Base-by-base conservation (phyloP, 2,888 invertebrate genomes). In the Drosophila dives region DNA sequence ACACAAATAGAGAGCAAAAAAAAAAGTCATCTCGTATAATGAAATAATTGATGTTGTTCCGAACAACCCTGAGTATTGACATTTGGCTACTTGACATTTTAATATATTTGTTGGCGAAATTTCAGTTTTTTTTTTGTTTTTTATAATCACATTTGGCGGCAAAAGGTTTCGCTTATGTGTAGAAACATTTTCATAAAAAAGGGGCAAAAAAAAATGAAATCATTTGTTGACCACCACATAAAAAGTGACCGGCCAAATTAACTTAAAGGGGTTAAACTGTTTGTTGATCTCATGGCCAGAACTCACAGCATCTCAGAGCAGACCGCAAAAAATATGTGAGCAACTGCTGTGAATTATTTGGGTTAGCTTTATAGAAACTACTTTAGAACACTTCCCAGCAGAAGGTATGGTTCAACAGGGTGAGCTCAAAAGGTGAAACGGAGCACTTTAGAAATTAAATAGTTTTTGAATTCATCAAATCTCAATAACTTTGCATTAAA, bases 81-180 rank as follows among this genome's bases (percentile, higher is more conserved):
- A 85, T 87, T 88, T 86, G 86, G 65, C 87, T 72, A 70, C 75
- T 76, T 89, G 87, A 89, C 90, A 89, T 85, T 87, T 87, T 85
- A 89, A 87, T 87, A 80, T 65, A 77, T 83, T 77, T 80, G 86
- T 70, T 85, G 87, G 80, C 75, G 67, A 85, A 85, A 81, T 70
- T 40, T 61, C 23, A 74, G 72, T 72, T 56, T 29, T 67, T 62
- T 54, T 60, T 38, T 72, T 40, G 38, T 55, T 63, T 69, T 64
- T 64, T 69, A 70, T 80, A 72, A 80, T 60, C 58, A 64, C 73
- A 69, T 69, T 66, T 58, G 45, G 34, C 42, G 33, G 49, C 65
- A 40, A 48, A 59, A 34, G 32, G 49, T 56, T 75, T 64, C 20
- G 32, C 45, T 49, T 15, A 51, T 58, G 48, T 61, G 17, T 42